Conservation (phyloP, 2,113 vertebrate genomes). For the Tyto alba region DNA sequence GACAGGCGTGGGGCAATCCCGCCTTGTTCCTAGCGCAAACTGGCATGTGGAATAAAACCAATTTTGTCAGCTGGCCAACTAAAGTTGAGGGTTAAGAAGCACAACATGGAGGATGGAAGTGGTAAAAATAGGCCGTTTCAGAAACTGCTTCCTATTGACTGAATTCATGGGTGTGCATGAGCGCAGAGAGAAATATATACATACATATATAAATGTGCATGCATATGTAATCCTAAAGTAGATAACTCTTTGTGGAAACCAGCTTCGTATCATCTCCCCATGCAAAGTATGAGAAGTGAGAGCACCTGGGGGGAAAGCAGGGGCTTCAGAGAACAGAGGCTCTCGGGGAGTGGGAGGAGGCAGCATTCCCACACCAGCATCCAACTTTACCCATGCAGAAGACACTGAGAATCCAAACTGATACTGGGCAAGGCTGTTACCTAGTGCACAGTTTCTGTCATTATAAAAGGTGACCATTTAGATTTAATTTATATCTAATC, state of each 20-base stretch:
- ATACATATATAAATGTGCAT: no score
- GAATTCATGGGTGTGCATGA: accelerated
- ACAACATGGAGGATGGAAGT: accelerated
- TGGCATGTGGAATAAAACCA: accelerated
- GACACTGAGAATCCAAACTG: accelerated
- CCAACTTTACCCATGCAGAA: accelerated
- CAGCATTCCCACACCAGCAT: accelerated
- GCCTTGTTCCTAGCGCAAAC: background rate
- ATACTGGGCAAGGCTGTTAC: background rate
- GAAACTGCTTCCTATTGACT: background rate
- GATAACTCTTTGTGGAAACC: background rate
- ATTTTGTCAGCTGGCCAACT: background rate
- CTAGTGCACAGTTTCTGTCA: background rate
- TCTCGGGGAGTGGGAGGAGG: accelerated
- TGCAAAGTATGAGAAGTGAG: no score
- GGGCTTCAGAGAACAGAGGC: background rate
- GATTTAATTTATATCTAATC: background rate
- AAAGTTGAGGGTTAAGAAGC: background rate
- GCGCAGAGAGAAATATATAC: accelerated
- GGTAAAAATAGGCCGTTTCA: background rate
- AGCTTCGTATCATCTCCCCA: background rate
- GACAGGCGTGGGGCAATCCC: background rate
- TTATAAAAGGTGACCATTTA: background rate
- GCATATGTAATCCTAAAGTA: background rate
- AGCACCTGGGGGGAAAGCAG: no score